Base-by-base conservation (phyloP, 2,797 vertebrate genomes). In the Hydrolagus colliei region DNA sequence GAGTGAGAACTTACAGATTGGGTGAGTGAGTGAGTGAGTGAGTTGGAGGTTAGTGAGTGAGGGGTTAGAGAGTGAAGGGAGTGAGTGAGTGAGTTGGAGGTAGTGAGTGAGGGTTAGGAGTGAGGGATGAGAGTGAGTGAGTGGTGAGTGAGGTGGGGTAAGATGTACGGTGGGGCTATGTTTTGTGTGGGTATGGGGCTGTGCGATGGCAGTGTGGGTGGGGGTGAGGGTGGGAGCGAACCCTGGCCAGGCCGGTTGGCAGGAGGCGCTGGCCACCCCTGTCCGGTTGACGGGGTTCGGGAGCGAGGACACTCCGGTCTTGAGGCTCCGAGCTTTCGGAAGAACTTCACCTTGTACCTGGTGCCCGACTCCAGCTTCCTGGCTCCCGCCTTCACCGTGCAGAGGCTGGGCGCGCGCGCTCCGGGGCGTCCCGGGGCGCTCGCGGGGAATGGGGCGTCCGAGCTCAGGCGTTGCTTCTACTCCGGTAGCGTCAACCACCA, bases 401-500 rank as follows among this genome's bases (percentile, higher is more conserved):
- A 74, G 91, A 85, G 73, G 0, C 82, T 0, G 0, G 22, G 86
- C 9, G 71, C 16, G 16, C 79, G 86, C 2, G 79, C 8, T 9
- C 6, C 0, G 10, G 87, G 22, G 74, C 91, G 35, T 88, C 87
- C 86, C 86, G 89, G 65, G 74, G 87, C 10, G 86, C 75, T 20
- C 68, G 87, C 86, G 72, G 89, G 86, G 41, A 67, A 18, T 62
- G 63, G 52, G 20, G 90, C 75, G 4, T 89, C 73, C 2, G 87
- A 87, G 16, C 90, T 96, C 67, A 93, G 93, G 86, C 88, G 87
- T 72, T 98, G 97, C 88, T 97, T 98, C 86, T 97, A 96, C 91
- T 92, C 96, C 0, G 97, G 97, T 8, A 92, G 87, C 0, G 96
- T 97, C 27, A 93, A 95, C n/a, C 85, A 88, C 0, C 93, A 91